phyloP scores from a whole-genome alignment of 2,888 invertebrate species.

The Pteria penguin region DNA sequence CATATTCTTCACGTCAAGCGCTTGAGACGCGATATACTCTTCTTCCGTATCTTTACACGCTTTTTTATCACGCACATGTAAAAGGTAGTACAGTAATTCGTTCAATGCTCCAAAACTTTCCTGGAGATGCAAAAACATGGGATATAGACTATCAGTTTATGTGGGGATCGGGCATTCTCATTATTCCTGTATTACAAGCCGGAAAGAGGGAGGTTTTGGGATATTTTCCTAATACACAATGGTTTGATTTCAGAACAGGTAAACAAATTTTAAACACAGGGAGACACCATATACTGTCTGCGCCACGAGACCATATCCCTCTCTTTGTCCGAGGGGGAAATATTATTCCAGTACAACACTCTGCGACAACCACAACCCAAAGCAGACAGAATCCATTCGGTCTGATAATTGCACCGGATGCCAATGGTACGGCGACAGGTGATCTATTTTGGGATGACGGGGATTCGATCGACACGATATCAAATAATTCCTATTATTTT shows the following conservation, averaged over 20 bases:
- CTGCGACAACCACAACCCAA: constrained; percentile 67
- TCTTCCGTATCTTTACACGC: constrained; percentile 76
- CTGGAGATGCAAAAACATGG: constrained; percentile 61
- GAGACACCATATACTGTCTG: constrained; percentile 55
- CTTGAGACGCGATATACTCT: constrained; percentile 72
- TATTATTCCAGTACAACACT: constrained; percentile 80
- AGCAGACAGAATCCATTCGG: constrained; percentile 85
- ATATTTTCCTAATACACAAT: constrained; percentile 78
- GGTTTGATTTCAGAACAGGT: constrained; percentile 76
- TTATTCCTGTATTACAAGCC: constrained; percentile 72
- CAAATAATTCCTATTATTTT: constrained; percentile 7
- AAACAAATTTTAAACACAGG: constrained; percentile 49
- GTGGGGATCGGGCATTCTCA: constrained; percentile 80
- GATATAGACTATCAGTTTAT: constrained; percentile 76
- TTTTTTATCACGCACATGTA: constrained; percentile 81
- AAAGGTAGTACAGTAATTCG: constrained; percentile 88
- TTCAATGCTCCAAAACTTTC: constrained; percentile 86
- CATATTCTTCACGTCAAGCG: constrained; percentile 63
- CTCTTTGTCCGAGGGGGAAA: constrained; percentile 70
- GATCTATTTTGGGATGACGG: constrained; percentile 89
- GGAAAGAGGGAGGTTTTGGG: constrained; percentile 64
- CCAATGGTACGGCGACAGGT: constrained; percentile 82
- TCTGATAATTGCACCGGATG: constrained; percentile 84
- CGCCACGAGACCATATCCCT: constrained; percentile 71
- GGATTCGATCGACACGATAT: constrained; percentile 46